These are phyloP conservation scores for Notarius quadriscutis DNA, from an alignment of 2,113 vertebrate species.

Conservation along the genomic window DNA sequence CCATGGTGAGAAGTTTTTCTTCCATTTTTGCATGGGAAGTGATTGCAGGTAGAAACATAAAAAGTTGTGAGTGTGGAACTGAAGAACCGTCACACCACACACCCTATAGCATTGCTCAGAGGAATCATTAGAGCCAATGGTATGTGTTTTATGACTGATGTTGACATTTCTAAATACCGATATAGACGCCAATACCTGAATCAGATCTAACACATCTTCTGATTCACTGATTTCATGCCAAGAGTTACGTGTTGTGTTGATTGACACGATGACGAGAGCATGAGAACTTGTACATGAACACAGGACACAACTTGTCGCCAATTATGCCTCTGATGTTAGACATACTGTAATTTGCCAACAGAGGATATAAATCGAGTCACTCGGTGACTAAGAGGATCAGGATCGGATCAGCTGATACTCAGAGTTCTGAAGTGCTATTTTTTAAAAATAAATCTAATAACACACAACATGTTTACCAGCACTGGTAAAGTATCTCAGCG, in stretches of 20 bases:
- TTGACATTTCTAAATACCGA: not conserved
- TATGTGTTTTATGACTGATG: not conserved
- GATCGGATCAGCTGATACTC: not conserved
- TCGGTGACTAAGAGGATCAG: constrained; percentile 8
- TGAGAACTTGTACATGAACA: not conserved
- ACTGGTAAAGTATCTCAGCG: not conserved
- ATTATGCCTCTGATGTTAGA: not conserved
- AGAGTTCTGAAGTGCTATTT: not conserved
- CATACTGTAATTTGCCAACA: too few species aligned
- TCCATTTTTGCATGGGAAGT: not conserved
- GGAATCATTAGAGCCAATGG: not conserved
- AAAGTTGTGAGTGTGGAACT: not conserved
- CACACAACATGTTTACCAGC: not conserved
- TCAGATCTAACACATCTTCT: not conserved
- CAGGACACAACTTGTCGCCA: not conserved
- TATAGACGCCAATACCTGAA: not conserved
- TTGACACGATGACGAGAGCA: not conserved
- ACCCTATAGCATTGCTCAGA: not conserved
- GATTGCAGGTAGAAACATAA: not conserved
- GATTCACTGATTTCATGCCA: not conserved
- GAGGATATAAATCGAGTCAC: not conserved
- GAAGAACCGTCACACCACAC: too few species aligned
- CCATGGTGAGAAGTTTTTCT: not conserved
- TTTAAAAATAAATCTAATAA: not conserved
- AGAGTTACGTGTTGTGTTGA: not conserved